Percentiles rank a stretch among this genome's conserved stretches.
Conservation (phyloP, 2,888 invertebrate species). For the Elegia similella region DNA sequence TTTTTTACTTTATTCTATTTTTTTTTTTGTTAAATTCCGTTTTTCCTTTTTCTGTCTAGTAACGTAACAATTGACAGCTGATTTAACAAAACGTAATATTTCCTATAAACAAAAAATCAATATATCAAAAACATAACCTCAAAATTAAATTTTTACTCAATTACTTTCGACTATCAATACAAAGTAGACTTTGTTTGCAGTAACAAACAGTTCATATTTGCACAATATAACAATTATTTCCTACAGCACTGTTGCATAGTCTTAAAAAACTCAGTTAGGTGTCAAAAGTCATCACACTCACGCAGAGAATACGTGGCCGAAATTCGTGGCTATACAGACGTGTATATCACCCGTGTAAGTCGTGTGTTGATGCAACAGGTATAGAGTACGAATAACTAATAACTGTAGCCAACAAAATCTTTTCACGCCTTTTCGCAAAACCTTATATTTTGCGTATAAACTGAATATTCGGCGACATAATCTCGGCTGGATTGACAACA, state of each 20-base stretch:
- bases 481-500: neutral
- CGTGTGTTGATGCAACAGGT: too few species aligned
- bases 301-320: neutral
- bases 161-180: neutral
- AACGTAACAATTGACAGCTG: neutral
- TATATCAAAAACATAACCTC: slow-evolving; percentile 13
- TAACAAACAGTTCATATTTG: slow-evolving; percentile 10
- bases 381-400: too few species aligned
- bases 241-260: neutral
- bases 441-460: too few species aligned
- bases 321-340: neutral
- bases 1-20: neutral
- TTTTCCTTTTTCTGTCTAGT: neutral
- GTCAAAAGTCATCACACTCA: neutral
- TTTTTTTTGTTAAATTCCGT: neutral
- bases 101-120: neutral
- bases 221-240: neutral
- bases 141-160: slow-evolving; percentile 1
- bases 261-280: neutral
- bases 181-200: neutral
- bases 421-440: too few species aligned
- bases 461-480: neutral
- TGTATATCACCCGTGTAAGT: too few species aligned
- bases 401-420: too few species aligned
- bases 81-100: slow-evolving; percentile 5